Conservation (phyloP, 64 coral and sea anemone species). For the Montipora capricornis region DNA sequence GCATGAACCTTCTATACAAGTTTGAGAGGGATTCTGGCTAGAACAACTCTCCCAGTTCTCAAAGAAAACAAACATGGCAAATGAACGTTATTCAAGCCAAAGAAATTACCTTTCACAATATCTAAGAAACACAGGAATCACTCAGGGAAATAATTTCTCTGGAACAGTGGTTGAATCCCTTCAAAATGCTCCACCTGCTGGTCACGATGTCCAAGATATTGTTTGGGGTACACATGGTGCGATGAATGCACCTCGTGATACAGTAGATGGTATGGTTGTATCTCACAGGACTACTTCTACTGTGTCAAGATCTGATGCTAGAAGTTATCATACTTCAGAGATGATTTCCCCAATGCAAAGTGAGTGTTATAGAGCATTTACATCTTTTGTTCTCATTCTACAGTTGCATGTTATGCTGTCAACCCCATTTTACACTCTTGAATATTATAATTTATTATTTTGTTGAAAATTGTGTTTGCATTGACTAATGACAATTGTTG, state of each 20-base stretch:
- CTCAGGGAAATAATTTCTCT: slow-evolving; percentile 11
- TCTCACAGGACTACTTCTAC: background rate
- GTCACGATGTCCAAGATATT: background rate
- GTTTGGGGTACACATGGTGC: background rate
- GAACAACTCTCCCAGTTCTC: background rate
- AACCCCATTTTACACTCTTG: too few relatives aligned
- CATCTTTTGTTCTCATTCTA: background rate
- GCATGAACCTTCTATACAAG: too few relatives aligned
- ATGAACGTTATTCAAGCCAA: slow-evolving; percentile 10
- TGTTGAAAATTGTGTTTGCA: too few relatives aligned
- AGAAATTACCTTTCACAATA: background rate
- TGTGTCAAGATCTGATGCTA: background rate
- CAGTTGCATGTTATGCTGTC: background rate
- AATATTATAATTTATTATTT: too few relatives aligned
- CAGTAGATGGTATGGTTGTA: background rate
- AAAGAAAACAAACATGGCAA: slow-evolving; percentile 2
- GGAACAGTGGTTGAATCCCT: slow-evolving; percentile 10
- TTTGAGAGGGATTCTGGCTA: background rate
- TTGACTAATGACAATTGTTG: too few relatives aligned
- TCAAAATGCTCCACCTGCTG: slow-evolving; percentile 11
- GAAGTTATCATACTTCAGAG: background rate
- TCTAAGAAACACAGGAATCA: background rate
- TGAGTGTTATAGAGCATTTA: background rate
- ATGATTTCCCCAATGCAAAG: background rate
- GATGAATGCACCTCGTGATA: background rate